phyloP scores from a whole-genome alignment of 2,888 invertebrate genomes.

The Melipona bicolor region DNA sequence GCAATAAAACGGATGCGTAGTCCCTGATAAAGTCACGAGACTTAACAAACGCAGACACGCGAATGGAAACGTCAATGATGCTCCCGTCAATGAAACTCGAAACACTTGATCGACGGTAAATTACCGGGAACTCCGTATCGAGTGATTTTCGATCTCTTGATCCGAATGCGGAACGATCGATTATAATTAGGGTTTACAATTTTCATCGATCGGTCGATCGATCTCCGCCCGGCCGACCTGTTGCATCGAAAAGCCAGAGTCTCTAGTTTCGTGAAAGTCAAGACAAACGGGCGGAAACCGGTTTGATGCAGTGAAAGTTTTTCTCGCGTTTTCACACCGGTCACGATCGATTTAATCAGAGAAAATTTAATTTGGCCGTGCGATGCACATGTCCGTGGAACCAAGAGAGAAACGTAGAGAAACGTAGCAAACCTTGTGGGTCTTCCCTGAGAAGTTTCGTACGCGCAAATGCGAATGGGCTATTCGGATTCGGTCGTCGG shows the following conservation, averaged over 20 bases:
- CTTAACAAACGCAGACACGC: neutral
- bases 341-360: neutral
- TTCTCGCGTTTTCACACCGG: neutral
- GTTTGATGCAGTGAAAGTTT: neutral
- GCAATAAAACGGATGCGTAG: neutral
- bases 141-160: neutral
- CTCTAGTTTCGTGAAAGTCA: neutral
- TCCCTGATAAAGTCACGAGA: neutral
- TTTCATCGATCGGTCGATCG: neutral
- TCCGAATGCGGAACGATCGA: too few relatives aligned
- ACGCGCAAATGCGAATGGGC: neutral
- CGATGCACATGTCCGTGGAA: too few relatives aligned
- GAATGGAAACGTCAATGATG: too few relatives aligned
- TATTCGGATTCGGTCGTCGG: neutral
- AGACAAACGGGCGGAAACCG: neutral
- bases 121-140: neutral
- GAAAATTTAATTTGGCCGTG: too few relatives aligned
- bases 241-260: neutral
- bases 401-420: neutral
- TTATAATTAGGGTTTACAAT: neutral
- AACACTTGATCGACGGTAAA: neutral
- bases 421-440: neutral
- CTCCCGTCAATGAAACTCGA: neutral
- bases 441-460: neutral
- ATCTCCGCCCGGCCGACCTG: constrained; percentile 5